Conservation (phyloP, 2,888 invertebrate genomes). For the Podotricha telesiphe region DNA sequence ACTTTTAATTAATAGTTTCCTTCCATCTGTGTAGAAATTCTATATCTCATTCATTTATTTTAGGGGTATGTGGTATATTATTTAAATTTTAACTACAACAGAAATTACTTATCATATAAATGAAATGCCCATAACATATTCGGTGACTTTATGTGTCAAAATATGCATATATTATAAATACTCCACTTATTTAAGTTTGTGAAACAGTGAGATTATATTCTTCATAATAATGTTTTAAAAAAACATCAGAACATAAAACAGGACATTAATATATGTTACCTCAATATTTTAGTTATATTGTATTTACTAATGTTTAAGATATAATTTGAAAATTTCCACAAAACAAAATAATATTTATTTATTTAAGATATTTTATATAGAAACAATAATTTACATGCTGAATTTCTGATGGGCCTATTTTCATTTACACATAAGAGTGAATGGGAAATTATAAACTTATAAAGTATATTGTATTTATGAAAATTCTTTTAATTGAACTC, state of each 20-base stretch:
- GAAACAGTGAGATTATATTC: not conserved
- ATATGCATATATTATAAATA: not conserved
- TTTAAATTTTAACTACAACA: not conserved
- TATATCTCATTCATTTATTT: not conserved
- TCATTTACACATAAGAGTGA: not conserved
- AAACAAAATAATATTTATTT: too few species aligned
- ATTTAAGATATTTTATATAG: too few species aligned
- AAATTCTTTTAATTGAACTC: not conserved
- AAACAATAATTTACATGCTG: too few species aligned
- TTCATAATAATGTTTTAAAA: not conserved
- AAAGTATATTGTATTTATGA: not conserved
- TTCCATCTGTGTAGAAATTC: not conserved
- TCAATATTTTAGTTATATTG: not conserved
- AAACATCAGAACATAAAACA: not conserved
- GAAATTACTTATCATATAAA: not conserved
- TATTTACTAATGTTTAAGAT: too few species aligned
- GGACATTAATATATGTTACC: not conserved
- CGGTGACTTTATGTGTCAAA: not conserved
- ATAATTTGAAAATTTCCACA: not conserved
- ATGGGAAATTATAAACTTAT: not conserved
- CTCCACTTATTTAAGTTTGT: not conserved
- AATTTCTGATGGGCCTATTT: too few species aligned
- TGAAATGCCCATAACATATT: not conserved
- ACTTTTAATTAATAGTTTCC: too few species aligned
- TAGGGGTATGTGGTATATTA: conserved; percentile 2